Conservation (phyloP, 2,113 vertebrate genomes). For the Anguilla rostrata region DNA sequence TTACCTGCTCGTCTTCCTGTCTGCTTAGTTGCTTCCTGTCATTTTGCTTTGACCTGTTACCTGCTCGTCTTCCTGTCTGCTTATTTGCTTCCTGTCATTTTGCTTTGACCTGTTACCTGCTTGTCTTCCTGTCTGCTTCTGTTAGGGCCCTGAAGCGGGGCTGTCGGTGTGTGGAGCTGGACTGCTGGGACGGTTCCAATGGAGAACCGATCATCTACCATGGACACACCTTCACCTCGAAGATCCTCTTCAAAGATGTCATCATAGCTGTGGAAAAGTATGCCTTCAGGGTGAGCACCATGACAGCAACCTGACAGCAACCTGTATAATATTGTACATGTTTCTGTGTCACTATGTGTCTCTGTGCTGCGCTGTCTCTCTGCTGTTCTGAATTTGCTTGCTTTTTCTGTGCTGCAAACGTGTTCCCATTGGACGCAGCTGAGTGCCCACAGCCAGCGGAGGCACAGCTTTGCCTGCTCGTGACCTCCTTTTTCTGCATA, state of each 20-base stretch:
- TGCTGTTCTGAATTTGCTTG: no score
- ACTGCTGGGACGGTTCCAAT: slow-evolving; percentile 89
- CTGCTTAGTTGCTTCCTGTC: no score
- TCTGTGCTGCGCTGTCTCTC: not conserved
- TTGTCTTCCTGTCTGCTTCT: not conserved
- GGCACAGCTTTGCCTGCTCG: slow-evolving; percentile 31
- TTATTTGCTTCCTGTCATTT: not conserved
- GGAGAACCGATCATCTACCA: slow-evolving; percentile 94
- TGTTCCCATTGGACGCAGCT: no score
- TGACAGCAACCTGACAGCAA: not conserved
- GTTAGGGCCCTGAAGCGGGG: slow-evolving; percentile 82
- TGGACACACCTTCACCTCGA: slow-evolving; percentile 90
- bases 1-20: no score
- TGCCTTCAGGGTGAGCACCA: slow-evolving; percentile 82
- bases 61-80: no score
- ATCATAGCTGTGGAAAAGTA: slow-evolving; percentile 82
- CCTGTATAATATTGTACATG: not conserved
- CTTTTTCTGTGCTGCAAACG: no score
- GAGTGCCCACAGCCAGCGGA: slow-evolving; percentile 22
- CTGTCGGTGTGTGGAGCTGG: slow-evolving; percentile 92
- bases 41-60: no score
- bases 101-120: not conserved
- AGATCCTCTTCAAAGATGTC: slow-evolving; percentile 90
- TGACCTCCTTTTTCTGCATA: slow-evolving; percentile 41
- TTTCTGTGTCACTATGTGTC: no score